Percentiles rank a stretch among this genome's conserved stretches.
phyloP scores from a whole-genome alignment of 2,888 invertebrate species.

The Megamerina dolium region DNA sequence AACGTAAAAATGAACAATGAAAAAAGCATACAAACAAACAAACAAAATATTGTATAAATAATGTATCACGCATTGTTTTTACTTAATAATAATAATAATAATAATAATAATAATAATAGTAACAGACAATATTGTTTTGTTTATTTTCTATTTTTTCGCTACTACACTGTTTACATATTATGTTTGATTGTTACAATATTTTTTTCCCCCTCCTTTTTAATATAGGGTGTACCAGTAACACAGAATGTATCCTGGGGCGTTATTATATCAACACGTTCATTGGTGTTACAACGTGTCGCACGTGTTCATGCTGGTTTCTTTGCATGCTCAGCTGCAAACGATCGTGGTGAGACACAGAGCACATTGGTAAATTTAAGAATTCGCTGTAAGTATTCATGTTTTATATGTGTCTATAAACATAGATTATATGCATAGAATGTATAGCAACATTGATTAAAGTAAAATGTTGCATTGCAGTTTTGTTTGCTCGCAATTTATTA shows the following conservation, averaged over 20 bases:
- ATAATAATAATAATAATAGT: too few relatives aligned
- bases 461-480: constrained; percentile 3
- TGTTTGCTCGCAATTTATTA: neutral
- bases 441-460: neutral
- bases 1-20: too few relatives aligned
- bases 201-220: too few relatives aligned
- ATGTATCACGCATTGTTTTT: too few relatives aligned
- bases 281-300: constrained; percentile 79
- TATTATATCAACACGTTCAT: constrained; percentile 81
- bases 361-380: constrained; percentile 70
- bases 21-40: too few relatives aligned
- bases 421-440: neutral
- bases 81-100: too few relatives aligned
- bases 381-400: constrained; percentile 63
- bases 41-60: too few relatives aligned
- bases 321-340: constrained; percentile 77
- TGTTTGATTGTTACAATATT: too few relatives aligned
- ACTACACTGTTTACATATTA: too few relatives aligned
- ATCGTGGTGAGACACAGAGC: constrained; percentile 75
- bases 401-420: neutral
- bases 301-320: constrained; percentile 78
- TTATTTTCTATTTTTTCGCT: too few relatives aligned
- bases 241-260: constrained; percentile 80
- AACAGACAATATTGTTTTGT: too few relatives aligned
- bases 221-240: constrained; percentile 65